phyloP scores from a whole-genome alignment of 1,140 invertebrate species.

The Brachionus koreanus region DNA sequence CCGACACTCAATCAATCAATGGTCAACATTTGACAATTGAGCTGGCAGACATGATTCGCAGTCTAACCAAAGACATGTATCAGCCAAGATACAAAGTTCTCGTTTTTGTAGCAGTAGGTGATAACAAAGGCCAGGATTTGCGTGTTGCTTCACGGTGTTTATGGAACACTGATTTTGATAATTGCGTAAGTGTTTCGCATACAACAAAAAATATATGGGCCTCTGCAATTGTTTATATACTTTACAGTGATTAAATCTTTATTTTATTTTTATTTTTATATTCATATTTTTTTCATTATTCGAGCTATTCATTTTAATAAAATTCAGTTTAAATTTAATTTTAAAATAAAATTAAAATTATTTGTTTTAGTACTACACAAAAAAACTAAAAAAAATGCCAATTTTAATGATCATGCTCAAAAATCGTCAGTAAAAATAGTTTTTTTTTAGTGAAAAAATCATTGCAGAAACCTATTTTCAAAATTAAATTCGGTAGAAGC shows the following conservation, averaged over 20 bases:
- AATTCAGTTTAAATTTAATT: no score
- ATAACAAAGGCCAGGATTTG: conserved; percentile 49
- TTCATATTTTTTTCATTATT: no score
- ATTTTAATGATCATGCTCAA: no score
- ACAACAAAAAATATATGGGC: conserved; percentile 48
- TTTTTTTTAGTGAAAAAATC: no score
- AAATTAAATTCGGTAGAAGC: no score
- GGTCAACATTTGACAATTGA: conserved; percentile 7
- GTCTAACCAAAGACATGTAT: conserved; percentile 48
- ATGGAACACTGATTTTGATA: conserved; percentile 50
- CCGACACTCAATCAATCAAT: background rate
- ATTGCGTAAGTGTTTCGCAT: conserved; percentile 49
- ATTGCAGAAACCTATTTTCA: no score
- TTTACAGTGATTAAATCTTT: conserved; percentile 49
- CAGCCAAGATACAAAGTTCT: conserved; percentile 50
- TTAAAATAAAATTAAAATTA: no score
- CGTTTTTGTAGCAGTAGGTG: conserved; percentile 48
- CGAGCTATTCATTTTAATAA: no score
- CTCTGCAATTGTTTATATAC: conserved; percentile 49
- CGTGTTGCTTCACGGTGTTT: conserved; percentile 49
- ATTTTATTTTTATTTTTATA: background rate
- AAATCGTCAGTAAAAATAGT: no score
- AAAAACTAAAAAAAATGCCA: no score
- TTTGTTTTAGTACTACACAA: no score
- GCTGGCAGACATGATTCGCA: conserved; percentile 47